A percentile compares a stretch with the other conserved stretches of the same genome.
phyloP scores from a whole-genome alignment of 2,888 invertebrate genomes.

The Halocaridina rubra region DNA sequence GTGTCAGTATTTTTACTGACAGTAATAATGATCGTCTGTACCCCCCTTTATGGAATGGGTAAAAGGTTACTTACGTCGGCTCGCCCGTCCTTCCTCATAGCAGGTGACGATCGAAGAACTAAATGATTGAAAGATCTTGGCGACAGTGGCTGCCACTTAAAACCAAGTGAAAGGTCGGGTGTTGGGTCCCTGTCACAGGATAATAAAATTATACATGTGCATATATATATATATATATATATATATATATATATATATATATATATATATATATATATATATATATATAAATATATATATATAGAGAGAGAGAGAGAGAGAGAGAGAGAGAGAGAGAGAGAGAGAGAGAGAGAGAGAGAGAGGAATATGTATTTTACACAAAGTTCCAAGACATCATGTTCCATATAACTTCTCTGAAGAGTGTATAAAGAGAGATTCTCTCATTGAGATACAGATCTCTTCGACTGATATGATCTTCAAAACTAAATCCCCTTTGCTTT shows the following conservation, averaged over 20 bases:
- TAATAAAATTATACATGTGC: background rate
- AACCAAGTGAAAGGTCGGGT: background rate
- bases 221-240: background rate
- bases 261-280: background rate
- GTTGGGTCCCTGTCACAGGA: background rate
- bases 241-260: background rate
- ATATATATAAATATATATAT: background rate
- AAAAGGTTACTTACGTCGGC: no score
- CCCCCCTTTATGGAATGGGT: no score
- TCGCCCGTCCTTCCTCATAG: background rate
- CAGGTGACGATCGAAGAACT: background rate
- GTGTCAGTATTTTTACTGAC: no score
- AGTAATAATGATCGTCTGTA: no score
- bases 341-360: background rate
- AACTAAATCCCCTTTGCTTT: no score
- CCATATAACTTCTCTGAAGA: no score
- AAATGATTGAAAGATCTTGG: background rate
- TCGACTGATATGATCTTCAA: no score
- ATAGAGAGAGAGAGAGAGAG: background rate
- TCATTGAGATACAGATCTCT: no score
- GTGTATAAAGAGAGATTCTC: no score
- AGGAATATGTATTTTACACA: background rate
- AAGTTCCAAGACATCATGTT: no score
- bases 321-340: background rate
- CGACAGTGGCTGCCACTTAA: background rate